A percentile compares a stretch with the other conserved stretches of the same genome.
These are phyloP conservation scores for Cherax destructor DNA, from an alignment of 1,140 invertebrate genomes.

Conservation along the genomic window DNA sequence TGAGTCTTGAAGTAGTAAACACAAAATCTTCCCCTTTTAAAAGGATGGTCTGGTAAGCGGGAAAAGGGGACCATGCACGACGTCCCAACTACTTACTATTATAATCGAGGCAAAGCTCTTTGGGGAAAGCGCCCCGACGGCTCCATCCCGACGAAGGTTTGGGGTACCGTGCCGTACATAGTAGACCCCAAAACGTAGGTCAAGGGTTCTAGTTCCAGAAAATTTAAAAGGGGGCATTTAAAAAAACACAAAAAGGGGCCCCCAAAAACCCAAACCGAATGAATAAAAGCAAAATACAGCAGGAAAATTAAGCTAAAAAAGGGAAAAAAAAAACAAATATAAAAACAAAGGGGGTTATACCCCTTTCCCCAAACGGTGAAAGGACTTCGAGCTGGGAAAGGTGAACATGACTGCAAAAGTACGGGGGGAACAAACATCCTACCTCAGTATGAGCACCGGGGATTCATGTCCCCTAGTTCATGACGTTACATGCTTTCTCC, in stretches of 20 bases:
- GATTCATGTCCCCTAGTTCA: background rate
- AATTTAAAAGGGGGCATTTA: constrained; percentile 21
- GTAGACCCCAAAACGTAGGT: constrained; percentile 96
- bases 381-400: background rate
- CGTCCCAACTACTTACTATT: constrained; percentile 83
- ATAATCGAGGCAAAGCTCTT: constrained; percentile 95
- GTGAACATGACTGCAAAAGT: background rate
- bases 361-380: background rate
- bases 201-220: constrained; percentile 84
- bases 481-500: background rate
- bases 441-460: background rate
- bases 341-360: background rate
- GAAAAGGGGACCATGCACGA: background rate
- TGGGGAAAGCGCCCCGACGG: constrained; percentile 97
- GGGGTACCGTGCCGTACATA: constrained; percentile 92
- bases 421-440: background rate
- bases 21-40: background rate
- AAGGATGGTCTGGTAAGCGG: background rate
- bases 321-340: background rate
- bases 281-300: background rate
- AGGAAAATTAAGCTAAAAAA: background rate
- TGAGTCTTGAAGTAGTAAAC: background rate
- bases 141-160: constrained; percentile 95
- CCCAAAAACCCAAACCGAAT: background rate
- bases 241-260: too few relatives aligned